phyloP scores from a whole-genome alignment of 2,113 vertebrate genomes.

The Brachyhypopomus occidentalis region DNA sequence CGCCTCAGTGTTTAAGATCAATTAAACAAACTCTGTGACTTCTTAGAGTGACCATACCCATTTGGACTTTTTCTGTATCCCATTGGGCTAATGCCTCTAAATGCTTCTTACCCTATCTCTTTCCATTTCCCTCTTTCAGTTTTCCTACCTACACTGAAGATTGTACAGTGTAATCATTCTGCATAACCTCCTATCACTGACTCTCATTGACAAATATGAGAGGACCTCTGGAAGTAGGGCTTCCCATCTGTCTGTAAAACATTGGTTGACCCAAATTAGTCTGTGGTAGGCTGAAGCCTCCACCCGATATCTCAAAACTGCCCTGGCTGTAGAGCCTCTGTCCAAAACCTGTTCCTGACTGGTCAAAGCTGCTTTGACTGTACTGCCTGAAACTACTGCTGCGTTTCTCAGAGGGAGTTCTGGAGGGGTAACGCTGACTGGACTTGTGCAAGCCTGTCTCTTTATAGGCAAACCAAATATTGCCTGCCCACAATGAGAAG shows the following conservation, averaged over 20 bases:
- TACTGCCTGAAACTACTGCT: conserved; percentile 80
- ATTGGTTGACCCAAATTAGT: conserved; percentile 75
- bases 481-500: conserved; percentile 94
- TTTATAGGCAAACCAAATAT: conserved; percentile 99
- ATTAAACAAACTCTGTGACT: not conserved
- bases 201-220: conserved; percentile 86
- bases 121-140: not conserved
- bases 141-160: not conserved
- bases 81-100: not conserved
- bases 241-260: conserved; percentile 74
- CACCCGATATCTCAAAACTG: conserved; percentile 69
- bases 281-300: conserved; percentile 69
- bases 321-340: conserved; percentile 56
- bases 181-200: conserved; percentile 9
- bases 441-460: conserved; percentile 97
- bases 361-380: conserved; percentile 83
- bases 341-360: conserved; percentile 59
- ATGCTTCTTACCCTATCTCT: conserved; percentile 7
- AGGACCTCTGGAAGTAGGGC: conserved; percentile 74
- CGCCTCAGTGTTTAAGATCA: not conserved
- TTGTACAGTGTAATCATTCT: not conserved
- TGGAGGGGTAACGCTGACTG: conserved; percentile 81
- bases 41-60: not conserved
- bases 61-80: not conserved
- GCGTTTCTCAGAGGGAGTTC: conserved; percentile 85